Base-by-base conservation (phyloP, 2,113 vertebrate species). In the Saguinus imperator region DNA sequence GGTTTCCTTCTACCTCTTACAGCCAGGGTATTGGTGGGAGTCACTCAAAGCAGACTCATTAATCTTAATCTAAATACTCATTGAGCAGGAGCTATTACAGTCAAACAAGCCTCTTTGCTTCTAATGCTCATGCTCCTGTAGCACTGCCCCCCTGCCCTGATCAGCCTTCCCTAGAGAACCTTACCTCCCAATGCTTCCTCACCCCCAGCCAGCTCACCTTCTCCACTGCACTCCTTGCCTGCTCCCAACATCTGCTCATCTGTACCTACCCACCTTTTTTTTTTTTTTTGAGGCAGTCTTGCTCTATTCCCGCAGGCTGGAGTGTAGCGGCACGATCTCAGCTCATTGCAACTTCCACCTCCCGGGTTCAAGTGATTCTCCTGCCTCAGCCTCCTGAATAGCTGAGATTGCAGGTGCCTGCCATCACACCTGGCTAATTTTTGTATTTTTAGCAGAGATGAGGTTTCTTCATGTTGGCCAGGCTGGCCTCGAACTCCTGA, bases 1-100 rank as follows among this genome's bases (percentile, higher is more conserved):
- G 43, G 23, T 43, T 89, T 89, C 80, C 57, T 93, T 72, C 89
- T n/a, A 50, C 70, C 35, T 82, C 92, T 96, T 40, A 40, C 48
- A 75, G 72, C 84, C 32, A 37, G 14, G 23, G 14, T 64, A 43
- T 50, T 70, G 64, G 72, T 58, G 45, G 84, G 64, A 57, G 48
- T 50, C 85, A 64, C 70, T 92, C 82, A 52, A 58, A 68, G 55
- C 6, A 77, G 64, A 11, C 27, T 72, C 70, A 16, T 18, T 8
- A 13, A 21, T 29, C 37, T 57, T 85, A 32, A 90, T 48, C 48
- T 50, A 13, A 50, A 50, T 52, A 52, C 52, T 52, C 16, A 52
- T 52, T 66, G 88, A 72, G 48, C 72, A 37, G 23, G 73, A 48
- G 29, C 66, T 14, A 1, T 40, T n/a, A 20, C 61, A 37, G 12